phyloP scores from a whole-genome alignment of 2,113 vertebrate genomes.

The Grantiella picta region DNA sequence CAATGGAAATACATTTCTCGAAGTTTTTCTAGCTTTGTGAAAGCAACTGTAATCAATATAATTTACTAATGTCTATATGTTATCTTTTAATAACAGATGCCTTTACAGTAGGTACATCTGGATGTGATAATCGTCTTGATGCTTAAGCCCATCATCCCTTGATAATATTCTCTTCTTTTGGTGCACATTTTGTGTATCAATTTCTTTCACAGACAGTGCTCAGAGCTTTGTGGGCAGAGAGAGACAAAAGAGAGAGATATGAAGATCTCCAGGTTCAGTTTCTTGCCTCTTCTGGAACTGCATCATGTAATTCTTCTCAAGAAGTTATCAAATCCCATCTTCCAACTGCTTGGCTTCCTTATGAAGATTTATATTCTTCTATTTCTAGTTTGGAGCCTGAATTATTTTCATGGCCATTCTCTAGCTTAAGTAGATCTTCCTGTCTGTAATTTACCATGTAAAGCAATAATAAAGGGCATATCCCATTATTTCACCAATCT shows the following conservation, averaged over 20 bases:
- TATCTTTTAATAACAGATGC: not conserved
- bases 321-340: not conserved
- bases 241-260: not conserved
- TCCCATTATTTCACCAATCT: not conserved
- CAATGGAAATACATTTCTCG: not conserved
- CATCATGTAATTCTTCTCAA: not conserved
- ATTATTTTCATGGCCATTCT: not conserved
- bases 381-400: not conserved
- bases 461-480: not conserved
- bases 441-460: not conserved
- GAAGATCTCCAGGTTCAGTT: not conserved
- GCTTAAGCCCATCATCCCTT: not conserved
- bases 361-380: not conserved
- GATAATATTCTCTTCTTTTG: not conserved
- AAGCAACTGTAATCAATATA: not conserved
- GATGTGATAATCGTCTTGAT: not conserved
- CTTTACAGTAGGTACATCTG: not conserved
- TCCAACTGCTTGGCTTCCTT: not conserved
- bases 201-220: not conserved
- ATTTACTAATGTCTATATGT: not conserved
- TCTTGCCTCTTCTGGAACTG: not conserved
- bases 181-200: not conserved
- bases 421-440: not conserved
- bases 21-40: not conserved
- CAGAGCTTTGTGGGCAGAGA: not conserved